A percentile compares a stretch with the other conserved stretches of the same genome.
Conservation (phyloP, 1,140 invertebrate species). For the Formica selysi region DNA sequence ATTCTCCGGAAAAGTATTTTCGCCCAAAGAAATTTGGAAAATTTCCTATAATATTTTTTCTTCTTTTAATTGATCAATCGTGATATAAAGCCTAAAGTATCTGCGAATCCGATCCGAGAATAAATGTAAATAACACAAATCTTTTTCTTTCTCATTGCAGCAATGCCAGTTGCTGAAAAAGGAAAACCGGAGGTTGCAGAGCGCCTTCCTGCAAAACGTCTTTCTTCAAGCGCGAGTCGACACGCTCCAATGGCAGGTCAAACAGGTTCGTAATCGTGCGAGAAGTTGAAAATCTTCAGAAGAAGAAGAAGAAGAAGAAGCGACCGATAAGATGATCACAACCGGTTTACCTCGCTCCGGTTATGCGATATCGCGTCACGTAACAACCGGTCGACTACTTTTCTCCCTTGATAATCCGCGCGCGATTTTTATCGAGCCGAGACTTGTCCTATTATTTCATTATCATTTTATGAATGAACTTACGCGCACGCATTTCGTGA, state of each 20-base stretch:
- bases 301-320: constrained; percentile 24
- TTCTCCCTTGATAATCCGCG: not conserved
- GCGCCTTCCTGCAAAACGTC: constrained; percentile 88
- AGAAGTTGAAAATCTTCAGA: constrained; percentile 26
- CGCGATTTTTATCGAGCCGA: constrained; percentile 25
- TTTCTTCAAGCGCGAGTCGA: constrained; percentile 91
- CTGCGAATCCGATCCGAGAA: not conserved
- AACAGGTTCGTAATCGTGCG: constrained; percentile 88
- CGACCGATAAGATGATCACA: constrained; percentile 59
- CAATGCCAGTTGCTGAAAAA: constrained; percentile 86
- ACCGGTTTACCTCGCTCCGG: constrained; percentile 72
- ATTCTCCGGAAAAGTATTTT: not conserved
- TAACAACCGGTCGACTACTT: constrained; percentile 47
- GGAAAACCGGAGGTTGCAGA: constrained; percentile 86
- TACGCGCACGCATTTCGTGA: not conserved
- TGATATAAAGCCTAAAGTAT: constrained; percentile 13
- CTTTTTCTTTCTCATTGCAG: constrained; percentile 80
- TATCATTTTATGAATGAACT: constrained; percentile 40
- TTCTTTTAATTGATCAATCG: constrained; percentile 7
- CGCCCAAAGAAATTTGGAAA: not conserved
- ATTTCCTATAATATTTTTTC: not conserved
- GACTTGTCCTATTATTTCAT: not conserved
- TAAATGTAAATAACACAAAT: not conserved
- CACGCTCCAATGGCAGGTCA: constrained; percentile 92
- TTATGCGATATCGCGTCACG: constrained; percentile 54